These are phyloP conservation scores for Heliangelus exortis DNA, from an alignment of 2,797 vertebrate genomes.

Conservation along the genomic window DNA sequence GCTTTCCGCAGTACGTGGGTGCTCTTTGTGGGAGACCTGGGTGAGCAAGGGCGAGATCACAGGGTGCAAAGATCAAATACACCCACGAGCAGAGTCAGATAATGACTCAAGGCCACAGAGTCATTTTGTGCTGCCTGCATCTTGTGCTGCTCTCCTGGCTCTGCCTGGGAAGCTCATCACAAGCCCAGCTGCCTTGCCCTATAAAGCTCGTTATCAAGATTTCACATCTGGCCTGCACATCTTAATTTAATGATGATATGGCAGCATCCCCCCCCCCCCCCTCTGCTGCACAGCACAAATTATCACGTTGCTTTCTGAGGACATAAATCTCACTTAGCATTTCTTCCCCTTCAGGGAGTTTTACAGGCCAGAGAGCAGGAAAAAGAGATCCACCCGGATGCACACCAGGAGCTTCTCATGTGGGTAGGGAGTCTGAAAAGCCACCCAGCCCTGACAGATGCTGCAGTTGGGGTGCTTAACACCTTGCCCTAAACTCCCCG, in stretches of 20 bases:
- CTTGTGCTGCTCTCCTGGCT: background rate
- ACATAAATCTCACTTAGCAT: constrained; percentile 60
- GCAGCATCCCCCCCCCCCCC: constrained; percentile 37
- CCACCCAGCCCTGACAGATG: background rate
- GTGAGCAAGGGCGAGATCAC: background rate
- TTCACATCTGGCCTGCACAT: constrained; percentile 61
- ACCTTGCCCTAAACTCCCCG: background rate
- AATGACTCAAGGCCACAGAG: background rate
- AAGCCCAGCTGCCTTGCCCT: background rate
- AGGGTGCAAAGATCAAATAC: constrained; percentile 28
- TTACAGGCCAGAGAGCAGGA: constrained; percentile 30
- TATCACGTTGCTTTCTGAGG: constrained; percentile 44
- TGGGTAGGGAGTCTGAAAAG: background rate
- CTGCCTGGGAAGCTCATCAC: background rate
- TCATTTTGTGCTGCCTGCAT: background rate
- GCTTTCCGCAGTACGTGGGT: background rate
- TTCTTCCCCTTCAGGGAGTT: constrained; percentile 51
- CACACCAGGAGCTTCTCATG: background rate
- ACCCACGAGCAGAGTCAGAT: background rate
- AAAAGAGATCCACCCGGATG: constrained; percentile 20
- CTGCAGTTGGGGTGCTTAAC: background rate
- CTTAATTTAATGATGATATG: constrained; percentile 68
- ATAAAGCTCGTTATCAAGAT: constrained; percentile 51
- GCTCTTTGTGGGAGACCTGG: constrained; percentile 5
- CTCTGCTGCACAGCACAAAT: constrained; percentile 53